phyloP scores from a whole-genome alignment of 2,888 invertebrate genomes.

The Chouioia cunea region DNA sequence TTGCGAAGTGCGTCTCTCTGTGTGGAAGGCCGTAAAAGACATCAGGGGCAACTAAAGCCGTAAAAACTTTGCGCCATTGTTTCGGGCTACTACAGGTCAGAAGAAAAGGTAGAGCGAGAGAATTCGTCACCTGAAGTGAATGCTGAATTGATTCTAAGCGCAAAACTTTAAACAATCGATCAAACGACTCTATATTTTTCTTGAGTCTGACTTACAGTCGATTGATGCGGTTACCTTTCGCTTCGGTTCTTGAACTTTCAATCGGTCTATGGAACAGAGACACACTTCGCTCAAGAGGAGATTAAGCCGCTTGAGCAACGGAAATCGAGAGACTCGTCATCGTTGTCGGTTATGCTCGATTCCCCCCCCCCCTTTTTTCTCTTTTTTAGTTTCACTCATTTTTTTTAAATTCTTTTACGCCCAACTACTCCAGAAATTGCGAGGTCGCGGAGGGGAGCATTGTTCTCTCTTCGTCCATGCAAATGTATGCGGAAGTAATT shows the following conservation, averaged over 20 bases:
- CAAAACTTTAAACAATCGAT: too few relatives aligned
- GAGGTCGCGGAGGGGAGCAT: background rate
- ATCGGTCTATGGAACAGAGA: slow-evolving; percentile 34
- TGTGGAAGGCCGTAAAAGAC: slow-evolving; percentile 43
- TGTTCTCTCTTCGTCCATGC: background rate
- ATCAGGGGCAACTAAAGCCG: slow-evolving; percentile 38
- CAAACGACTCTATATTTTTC: slow-evolving; percentile 2
- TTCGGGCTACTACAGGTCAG: background rate
- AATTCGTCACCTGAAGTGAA: background rate
- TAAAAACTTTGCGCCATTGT: slow-evolving; percentile 34
- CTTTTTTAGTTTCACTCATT: background rate
- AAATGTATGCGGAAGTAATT: background rate
- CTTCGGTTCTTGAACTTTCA: slow-evolving; percentile 30
- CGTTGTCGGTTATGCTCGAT: too few relatives aligned
- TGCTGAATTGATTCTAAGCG: background rate
- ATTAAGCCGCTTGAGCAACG: slow-evolving; percentile 37
- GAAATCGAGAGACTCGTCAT: slow-evolving; percentile 25
- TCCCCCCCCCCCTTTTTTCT: too few relatives aligned
- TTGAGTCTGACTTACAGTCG: slow-evolving; percentile 2
- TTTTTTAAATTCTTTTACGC: background rate
- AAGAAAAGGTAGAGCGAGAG: too few relatives aligned
- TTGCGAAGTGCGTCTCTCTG: background rate
- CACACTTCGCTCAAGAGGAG: slow-evolving; percentile 15
- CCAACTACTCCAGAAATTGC: background rate
- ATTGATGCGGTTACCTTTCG: slow-evolving; percentile 27